Percentiles rank a stretch among this genome's conserved stretches.
These are phyloP conservation scores for Lepus timidus DNA, from an alignment of 2,113 vertebrate species.

Conservation along the genomic window DNA sequence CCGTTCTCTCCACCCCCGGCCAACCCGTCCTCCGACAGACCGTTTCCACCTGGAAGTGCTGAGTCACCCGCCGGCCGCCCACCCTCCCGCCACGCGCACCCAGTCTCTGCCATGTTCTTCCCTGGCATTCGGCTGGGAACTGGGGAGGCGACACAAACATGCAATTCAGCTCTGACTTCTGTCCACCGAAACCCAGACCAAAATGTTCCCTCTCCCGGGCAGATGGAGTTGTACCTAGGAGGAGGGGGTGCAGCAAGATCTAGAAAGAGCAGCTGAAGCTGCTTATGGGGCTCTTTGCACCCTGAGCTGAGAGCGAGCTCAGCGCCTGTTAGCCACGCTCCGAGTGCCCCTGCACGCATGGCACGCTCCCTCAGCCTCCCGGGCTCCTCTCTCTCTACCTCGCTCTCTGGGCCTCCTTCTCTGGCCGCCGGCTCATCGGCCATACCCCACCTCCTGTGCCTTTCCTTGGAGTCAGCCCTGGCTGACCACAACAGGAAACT, in stretches of 20 bases:
- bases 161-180: not conserved
- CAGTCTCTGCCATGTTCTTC: not conserved
- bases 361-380: not conserved
- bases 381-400: not conserved
- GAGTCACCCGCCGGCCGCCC: constrained; percentile 26
- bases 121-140: not conserved
- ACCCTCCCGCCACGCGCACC: not conserved
- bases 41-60: not conserved
- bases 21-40: not conserved
- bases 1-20: accelerated
- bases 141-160: not conserved
- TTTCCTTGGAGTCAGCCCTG: not conserved
- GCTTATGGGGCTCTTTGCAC: not conserved
- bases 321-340: no score
- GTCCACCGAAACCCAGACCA: constrained; percentile 39
- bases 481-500: not conserved
- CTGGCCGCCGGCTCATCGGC: not conserved
- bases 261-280: not conserved
- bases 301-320: not conserved
- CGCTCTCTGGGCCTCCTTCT: not conserved
- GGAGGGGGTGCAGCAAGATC: not conserved
- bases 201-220: constrained; percentile 19
- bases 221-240: constrained; percentile 36
- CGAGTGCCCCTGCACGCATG: accelerated
- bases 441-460: no score